A percentile compares a stretch with the other conserved stretches of the same genome.
phyloP scores from a whole-genome alignment of 2,888 invertebrate species.

The Acanthosepion pharaonis region DNA sequence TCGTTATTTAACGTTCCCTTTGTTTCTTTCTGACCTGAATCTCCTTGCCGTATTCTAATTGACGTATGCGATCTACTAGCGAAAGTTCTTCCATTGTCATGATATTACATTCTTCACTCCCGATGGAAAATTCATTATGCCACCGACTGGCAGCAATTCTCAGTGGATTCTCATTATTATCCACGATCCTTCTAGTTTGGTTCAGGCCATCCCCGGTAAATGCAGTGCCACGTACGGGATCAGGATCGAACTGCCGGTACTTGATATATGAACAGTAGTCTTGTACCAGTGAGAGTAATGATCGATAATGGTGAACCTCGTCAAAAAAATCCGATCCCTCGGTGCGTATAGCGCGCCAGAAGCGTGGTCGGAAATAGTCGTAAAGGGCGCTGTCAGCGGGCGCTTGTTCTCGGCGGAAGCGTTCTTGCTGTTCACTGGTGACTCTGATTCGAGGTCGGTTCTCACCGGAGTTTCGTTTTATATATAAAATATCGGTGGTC shows the following conservation, averaged over 20 bases:
- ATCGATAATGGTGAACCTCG: constrained; percentile 33
- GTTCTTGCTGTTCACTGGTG: neutral
- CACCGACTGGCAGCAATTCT: neutral
- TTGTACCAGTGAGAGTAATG: neutral
- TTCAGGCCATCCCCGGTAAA: neutral
- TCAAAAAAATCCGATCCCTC: constrained; percentile 35
- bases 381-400: constrained; percentile 35
- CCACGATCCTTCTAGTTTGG: neutral
- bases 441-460: neutral
- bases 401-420: neutral
- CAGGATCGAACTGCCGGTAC: neutral
- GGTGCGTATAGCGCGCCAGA: neutral
- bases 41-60: neutral
- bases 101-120: neutral
- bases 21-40: neutral
- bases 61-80: neutral
- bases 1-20: no score
- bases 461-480: constrained; percentile 58
- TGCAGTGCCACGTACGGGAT: neutral
- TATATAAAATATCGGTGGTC: constrained; percentile 65
- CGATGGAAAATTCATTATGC: neutral
- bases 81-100: constrained; percentile 36
- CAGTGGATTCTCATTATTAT: neutral
- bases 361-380: neutral
- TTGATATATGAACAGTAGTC: neutral